These are phyloP conservation scores for Mastomys coucha DNA, from an alignment of 2,113 vertebrate species.

Conservation along the genomic window DNA sequence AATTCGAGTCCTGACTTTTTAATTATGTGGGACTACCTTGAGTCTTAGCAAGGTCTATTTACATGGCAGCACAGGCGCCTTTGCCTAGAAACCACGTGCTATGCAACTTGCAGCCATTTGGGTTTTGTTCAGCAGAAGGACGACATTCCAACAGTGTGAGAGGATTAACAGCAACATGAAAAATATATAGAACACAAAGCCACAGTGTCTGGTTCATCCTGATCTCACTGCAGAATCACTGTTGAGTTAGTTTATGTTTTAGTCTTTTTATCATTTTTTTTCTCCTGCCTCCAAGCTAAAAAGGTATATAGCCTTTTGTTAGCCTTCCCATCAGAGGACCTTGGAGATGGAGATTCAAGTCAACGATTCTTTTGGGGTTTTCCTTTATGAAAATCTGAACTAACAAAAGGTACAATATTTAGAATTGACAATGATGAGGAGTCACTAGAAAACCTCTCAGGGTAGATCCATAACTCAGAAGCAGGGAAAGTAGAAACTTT, in stretches of 20 bases:
- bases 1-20: background rate
- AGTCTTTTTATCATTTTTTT: background rate
- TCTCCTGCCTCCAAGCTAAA: background rate
- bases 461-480: background rate
- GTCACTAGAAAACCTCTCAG: background rate
- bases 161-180: background rate
- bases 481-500: background rate
- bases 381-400: background rate
- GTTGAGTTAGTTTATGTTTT: background rate
- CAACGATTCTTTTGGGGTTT: background rate
- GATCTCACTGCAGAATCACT: background rate
- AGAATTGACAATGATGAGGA: background rate
- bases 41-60: background rate
- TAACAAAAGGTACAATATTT: background rate
- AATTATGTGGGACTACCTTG: background rate
- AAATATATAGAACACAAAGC: background rate
- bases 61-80: background rate
- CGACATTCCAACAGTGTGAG: background rate
- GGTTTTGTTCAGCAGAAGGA: background rate
- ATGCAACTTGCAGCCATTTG: background rate
- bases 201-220: background rate
- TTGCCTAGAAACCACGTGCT: background rate
- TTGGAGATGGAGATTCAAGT: background rate
- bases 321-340: background rate
- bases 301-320: background rate